Evolutionary conservation across 2,888 invertebrate species (phyloP).

Genomic region (Sarcophaga variegata): DNA sequence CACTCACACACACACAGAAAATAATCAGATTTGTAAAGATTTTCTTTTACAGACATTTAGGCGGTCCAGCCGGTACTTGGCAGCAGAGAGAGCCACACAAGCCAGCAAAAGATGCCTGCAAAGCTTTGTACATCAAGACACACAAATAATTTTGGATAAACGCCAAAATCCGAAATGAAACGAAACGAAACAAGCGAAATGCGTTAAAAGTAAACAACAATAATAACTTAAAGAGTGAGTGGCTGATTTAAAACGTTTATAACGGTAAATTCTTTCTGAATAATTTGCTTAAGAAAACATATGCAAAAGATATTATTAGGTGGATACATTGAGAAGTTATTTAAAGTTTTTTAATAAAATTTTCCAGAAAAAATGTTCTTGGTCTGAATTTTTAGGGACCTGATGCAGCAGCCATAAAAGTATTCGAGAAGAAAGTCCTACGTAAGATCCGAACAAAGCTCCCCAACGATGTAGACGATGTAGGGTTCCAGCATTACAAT

Average conservation of each 20-base stretch:
- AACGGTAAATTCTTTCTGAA: not conserved
- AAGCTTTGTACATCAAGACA: not conserved
- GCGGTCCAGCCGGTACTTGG: not conserved
- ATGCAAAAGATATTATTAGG: not conserved
- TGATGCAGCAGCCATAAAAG: too few relatives aligned
- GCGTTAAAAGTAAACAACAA: not conserved
- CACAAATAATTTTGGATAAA: slow-evolving; percentile 5
- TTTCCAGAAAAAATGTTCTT: too few relatives aligned
- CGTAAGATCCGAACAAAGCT: too few relatives aligned
- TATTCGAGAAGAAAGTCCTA: too few relatives aligned
- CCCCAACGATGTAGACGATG: too few relatives aligned
- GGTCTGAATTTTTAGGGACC: too few relatives aligned
- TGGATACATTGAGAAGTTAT: not conserved
- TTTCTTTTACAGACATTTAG: slow-evolving; percentile 44
- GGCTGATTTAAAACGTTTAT: slow-evolving; percentile 36
- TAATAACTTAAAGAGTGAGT: not conserved
- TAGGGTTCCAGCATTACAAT: too few relatives aligned
- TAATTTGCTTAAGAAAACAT: not conserved
- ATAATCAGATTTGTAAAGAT: not conserved
- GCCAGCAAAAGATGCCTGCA: not conserved
- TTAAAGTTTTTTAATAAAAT: not conserved
- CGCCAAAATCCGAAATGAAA: not conserved
- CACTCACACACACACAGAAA: not conserved
- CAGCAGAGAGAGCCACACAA: not conserved
- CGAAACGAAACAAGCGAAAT: not conserved